These are phyloP conservation scores for Apomyelois bistriatella DNA, from an alignment of 2,888 invertebrate species.

Conservation along the genomic window DNA sequence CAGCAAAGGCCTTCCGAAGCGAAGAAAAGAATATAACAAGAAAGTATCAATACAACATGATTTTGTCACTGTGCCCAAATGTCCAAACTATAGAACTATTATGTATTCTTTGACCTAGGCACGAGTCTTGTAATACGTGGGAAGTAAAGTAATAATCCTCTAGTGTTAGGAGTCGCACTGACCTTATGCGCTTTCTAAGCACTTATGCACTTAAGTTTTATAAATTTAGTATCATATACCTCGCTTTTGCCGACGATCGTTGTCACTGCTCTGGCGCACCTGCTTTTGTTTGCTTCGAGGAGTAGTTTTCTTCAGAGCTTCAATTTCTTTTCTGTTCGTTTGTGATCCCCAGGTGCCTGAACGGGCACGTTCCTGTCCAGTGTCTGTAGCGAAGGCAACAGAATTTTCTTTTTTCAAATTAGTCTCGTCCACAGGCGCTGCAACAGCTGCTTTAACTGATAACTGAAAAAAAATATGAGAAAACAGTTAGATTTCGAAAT, in stretches of 20 bases:
- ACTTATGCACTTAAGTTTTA: too few relatives aligned
- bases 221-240: constrained; percentile 36
- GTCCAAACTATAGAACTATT: too few relatives aligned
- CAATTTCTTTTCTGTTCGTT: constrained; percentile 44
- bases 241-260: constrained; percentile 60
- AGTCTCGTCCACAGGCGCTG: constrained; percentile 17
- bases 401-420: constrained; percentile 22
- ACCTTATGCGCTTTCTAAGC: too few relatives aligned
- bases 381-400: constrained; percentile 20
- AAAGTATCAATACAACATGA: too few relatives aligned
- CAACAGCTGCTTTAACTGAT: constrained; percentile 25
- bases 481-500: background rate
- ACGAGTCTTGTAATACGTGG: too few relatives aligned
- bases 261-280: constrained; percentile 48
- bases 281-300: constrained; percentile 46
- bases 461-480: constrained; percentile 33
- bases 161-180: too few relatives aligned
- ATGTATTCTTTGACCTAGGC: too few relatives aligned
- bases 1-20: too few relatives aligned
- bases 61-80: too few relatives aligned
- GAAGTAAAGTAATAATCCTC: too few relatives aligned
- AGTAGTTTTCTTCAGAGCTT: constrained; percentile 35
- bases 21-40: too few relatives aligned
- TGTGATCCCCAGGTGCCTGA: constrained; percentile 82
- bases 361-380: constrained; percentile 66